Conservation (phyloP, 2,113 vertebrate genomes). For the Grammomys surdaster region DNA sequence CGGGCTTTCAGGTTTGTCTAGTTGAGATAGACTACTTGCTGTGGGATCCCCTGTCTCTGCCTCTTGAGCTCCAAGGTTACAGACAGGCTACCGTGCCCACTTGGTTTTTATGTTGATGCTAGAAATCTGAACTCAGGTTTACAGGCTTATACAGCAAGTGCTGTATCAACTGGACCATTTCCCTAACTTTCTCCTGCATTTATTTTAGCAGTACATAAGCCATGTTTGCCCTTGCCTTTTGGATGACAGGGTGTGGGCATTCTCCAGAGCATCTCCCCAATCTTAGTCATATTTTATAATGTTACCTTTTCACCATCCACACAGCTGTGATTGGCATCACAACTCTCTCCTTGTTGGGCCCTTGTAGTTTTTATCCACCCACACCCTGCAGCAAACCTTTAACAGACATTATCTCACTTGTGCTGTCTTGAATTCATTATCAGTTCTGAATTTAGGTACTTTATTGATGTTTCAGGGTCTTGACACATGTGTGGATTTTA, state of each 20-base stretch:
- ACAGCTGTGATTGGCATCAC: no score
- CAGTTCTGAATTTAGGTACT: background rate
- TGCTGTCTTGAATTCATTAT: background rate
- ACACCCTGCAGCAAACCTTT: background rate
- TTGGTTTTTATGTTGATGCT: background rate
- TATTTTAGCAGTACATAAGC: background rate
- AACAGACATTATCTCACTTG: background rate
- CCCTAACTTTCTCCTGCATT: background rate
- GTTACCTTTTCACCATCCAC: rapidly evolving
- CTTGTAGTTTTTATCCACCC: background rate
- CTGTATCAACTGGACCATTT: background rate
- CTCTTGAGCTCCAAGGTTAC: background rate
- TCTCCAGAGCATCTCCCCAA: background rate
- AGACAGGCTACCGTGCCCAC: background rate
- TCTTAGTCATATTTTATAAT: background rate
- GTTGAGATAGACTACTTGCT: background rate
- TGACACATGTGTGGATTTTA: background rate
- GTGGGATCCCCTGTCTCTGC: background rate
- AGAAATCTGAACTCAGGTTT: background rate
- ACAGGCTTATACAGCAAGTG: background rate
- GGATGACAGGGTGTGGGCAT: background rate
- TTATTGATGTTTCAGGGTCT: background rate
- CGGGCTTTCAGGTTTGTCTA: background rate
- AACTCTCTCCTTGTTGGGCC: background rate
- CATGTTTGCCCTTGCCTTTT: background rate